A percentile compares a stretch with the other conserved stretches of the same genome.
phyloP scores from a whole-genome alignment of 2,888 invertebrate species.

The Heliconius ismenius region DNA sequence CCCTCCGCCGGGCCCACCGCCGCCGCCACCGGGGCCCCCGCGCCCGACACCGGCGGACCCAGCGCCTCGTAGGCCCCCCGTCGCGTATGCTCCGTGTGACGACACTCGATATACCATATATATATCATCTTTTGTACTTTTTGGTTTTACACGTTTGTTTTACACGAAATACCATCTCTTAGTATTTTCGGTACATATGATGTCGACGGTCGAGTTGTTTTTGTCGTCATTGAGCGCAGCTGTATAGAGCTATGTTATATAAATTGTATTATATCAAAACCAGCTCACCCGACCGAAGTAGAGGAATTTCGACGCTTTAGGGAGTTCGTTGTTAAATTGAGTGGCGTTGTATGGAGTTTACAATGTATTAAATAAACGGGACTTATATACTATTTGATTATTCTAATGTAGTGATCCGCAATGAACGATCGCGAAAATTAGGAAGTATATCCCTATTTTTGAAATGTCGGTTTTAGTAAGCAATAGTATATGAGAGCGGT shows the following conservation, averaged over 20 bases:
- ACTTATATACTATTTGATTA: conserved; percentile 6
- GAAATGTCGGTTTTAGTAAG: conserved; percentile 5
- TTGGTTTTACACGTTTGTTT: neutral
- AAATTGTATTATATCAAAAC: no score
- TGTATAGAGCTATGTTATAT: neutral
- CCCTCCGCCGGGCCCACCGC: conserved; percentile 58
- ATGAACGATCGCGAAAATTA: neutral
- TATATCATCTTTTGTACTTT: neutral
- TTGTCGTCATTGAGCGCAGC: neutral
- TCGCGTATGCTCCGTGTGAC: no score
- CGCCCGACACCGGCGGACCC: conserved; percentile 57
- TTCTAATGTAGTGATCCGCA: conserved; percentile 9
- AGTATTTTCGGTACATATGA: neutral
- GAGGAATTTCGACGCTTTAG: neutral
- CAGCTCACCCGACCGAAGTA: neutral
- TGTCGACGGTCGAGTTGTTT: neutral
- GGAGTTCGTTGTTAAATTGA: neutral
- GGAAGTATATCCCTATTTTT: conserved; percentile 1
- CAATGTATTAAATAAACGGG: conserved; percentile 1
- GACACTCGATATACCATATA: neutral
- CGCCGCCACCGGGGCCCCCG: conserved; percentile 58
- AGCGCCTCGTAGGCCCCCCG: conserved; percentile 59
- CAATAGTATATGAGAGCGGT: neutral
- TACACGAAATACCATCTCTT: neutral
- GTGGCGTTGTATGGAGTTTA: conserved; percentile 1